These are phyloP conservation scores for Porphyrio hochstetteri DNA, from an alignment of 2,113 vertebrate genomes.

Conservation along the genomic window DNA sequence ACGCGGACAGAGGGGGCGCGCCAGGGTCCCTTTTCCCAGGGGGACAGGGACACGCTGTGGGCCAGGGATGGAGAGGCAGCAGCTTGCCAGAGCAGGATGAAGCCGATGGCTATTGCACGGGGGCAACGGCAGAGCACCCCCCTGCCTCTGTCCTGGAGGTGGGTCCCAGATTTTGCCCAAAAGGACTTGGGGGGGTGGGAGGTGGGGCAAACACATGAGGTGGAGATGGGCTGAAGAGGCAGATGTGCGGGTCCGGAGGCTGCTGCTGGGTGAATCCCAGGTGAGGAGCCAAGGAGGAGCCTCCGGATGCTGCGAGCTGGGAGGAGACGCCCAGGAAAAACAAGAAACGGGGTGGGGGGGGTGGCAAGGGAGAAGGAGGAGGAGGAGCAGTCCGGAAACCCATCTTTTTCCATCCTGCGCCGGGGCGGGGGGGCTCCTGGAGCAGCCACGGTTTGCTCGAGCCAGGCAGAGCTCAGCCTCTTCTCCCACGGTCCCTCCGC, in stretches of 20 bases:
- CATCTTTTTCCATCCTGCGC: neutral
- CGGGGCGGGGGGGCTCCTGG: neutral
- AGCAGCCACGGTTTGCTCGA: neutral
- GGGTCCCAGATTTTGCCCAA: too few species aligned
- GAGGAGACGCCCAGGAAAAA: neutral
- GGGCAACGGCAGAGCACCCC: neutral
- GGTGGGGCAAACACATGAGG: neutral
- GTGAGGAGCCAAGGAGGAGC: neutral
- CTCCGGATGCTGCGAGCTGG: rapidly evolving
- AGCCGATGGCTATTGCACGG: neutral
- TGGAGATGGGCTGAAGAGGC: neutral
- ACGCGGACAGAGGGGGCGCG: neutral
- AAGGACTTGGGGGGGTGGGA: neutral
- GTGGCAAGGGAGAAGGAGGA: neutral
- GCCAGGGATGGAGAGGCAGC: neutral
- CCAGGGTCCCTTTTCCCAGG: neutral
- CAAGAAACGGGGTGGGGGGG: neutral
- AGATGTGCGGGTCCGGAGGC: neutral
- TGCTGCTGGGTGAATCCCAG: neutral
- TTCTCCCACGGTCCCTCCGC: neutral
- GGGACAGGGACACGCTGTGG: neutral
- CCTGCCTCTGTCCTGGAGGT: neutral
- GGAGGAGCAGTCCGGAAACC: neutral
- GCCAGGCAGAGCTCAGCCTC: neutral
- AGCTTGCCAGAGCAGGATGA: neutral